Evolutionary conservation across 2,113 vertebrate species (phyloP), one percentile per base, ranked within the genome.

Genomic region (Protobothrops flavoviridis): DNA sequence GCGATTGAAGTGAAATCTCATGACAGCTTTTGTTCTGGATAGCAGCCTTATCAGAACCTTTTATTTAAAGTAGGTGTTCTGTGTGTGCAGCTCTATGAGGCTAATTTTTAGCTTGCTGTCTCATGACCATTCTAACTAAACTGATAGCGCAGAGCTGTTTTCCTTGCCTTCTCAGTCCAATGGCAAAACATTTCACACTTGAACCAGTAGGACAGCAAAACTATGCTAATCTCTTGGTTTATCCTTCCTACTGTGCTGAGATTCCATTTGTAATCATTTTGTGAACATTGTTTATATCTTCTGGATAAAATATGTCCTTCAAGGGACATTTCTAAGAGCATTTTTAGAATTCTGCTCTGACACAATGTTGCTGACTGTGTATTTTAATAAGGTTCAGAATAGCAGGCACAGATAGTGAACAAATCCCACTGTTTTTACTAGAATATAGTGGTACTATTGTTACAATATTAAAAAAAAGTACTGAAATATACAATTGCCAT

Each of bases 261-360:
- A 81, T 85, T 93, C 89, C 45, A 20, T 56, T 89, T 89, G 64
- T n/a, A 57, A 12, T 85, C 52, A 57, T 89, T 93, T 89, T 89
- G 56, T 69, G 33, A 69, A 48, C 87, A 85, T 56, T 92, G 86
- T 92, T 85, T 85, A 43, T 93, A 93, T 57, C 39, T 89, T 89
- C 43, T 89, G 48, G 87, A 89, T 88, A 92, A 53, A 90, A 48
- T 89, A 89, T 43, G 21, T 45, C 56, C 69, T 81, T 57, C n/a
- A 86, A 24, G n/a, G n/a, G 53, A 69, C 21, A 23, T 88, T 87
- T 88, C 0, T 56, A 88, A n/a, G 53, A n/a, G 52, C 90, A 91
- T 91, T 57, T 90, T 87, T 74, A 90, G 88, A 52, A 2, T 90
- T 43, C 43, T 92, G 11, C 9, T 90, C 20, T 39, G 89, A 48